Percentiles rank a stretch among this genome's conserved stretches.
phyloP scores from a whole-genome alignment of 2,888 invertebrate species.

The Xylophagus ater region DNA sequence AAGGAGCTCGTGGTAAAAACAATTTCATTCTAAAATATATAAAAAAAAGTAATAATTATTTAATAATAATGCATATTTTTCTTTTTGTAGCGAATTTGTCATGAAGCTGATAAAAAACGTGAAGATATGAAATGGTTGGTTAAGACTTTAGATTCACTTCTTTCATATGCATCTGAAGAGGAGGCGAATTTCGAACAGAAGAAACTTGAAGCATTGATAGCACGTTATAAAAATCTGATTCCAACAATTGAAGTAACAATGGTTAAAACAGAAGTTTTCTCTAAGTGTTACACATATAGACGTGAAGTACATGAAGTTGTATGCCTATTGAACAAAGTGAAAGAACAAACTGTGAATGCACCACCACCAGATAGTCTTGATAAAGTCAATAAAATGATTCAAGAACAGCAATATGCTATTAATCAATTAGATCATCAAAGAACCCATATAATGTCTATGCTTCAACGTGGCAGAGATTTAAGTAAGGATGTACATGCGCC shows the following conservation, averaged over 20 bases:
- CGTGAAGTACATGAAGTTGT: conserved; percentile 81
- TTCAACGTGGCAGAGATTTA: conserved; percentile 83
- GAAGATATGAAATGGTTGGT: conserved; percentile 95
- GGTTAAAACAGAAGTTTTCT: conserved; percentile 84
- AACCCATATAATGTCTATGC: conserved; percentile 76
- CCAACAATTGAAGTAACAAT: conserved; percentile 87
- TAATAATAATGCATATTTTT: not conserved
- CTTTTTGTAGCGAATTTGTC: conserved; percentile 64
- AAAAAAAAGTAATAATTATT: not conserved
- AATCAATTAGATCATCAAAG: conserved; percentile 74
- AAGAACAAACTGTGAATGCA: conserved; percentile 57
- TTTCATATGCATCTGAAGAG: conserved; percentile 68
- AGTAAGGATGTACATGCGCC: conserved; percentile 79
- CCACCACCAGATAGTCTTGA: conserved; percentile 58
- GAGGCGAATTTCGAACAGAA: conserved; percentile 73
- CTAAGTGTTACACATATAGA: conserved; percentile 84
- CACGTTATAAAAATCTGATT: conserved; percentile 81
- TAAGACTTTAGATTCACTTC: conserved; percentile 76
- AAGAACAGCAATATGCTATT: conserved; percentile 72
- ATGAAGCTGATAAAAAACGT: conserved; percentile 78
- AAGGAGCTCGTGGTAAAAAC: conserved; percentile 43
- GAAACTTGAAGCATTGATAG: conserved; percentile 68
- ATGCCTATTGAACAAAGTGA: conserved; percentile 62
- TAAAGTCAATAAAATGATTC: conserved; percentile 61
- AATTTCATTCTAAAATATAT: not conserved